These are phyloP conservation scores for Escarpia spicata DNA, from an alignment of 2,888 invertebrate genomes.

Conservation along the genomic window DNA sequence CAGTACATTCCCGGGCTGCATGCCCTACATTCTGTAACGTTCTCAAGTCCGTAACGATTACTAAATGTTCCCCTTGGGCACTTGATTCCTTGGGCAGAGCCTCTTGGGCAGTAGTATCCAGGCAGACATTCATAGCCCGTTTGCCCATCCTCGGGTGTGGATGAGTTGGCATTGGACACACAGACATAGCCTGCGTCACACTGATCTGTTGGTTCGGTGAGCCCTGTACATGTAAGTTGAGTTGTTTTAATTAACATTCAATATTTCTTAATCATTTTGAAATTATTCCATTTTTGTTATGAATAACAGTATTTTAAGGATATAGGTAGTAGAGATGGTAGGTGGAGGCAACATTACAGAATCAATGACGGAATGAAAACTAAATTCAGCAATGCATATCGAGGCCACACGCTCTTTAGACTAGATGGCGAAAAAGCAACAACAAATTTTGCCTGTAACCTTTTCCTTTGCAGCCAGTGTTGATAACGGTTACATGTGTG, in stretches of 20 bases:
- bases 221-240: slow-evolving; percentile 43
- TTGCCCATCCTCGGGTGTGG: slow-evolving; percentile 54
- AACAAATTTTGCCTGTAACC: no score
- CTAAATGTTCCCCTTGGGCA: slow-evolving; percentile 62
- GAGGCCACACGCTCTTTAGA: not conserved
- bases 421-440: not conserved
- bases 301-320: no score
- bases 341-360: no score
- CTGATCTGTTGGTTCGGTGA: slow-evolving; percentile 53
- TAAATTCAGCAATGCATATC: no score
- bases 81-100: slow-evolving; percentile 52
- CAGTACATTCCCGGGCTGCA: slow-evolving; percentile 60
- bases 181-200: slow-evolving; percentile 62
- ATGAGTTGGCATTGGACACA: slow-evolving; percentile 48
- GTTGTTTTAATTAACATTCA: no score
- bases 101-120: slow-evolving; percentile 57
- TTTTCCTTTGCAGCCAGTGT: no score
- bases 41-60: slow-evolving; percentile 51
- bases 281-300: no score
- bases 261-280: no score
- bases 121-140: slow-evolving; percentile 57
- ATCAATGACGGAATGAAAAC: no score
- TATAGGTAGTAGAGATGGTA: no score
- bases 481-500: no score
- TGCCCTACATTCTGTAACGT: slow-evolving; percentile 52